These are phyloP conservation scores for Ahaetulla prasina DNA, from an alignment of 2,113 vertebrate genomes.

Conservation along the genomic window DNA sequence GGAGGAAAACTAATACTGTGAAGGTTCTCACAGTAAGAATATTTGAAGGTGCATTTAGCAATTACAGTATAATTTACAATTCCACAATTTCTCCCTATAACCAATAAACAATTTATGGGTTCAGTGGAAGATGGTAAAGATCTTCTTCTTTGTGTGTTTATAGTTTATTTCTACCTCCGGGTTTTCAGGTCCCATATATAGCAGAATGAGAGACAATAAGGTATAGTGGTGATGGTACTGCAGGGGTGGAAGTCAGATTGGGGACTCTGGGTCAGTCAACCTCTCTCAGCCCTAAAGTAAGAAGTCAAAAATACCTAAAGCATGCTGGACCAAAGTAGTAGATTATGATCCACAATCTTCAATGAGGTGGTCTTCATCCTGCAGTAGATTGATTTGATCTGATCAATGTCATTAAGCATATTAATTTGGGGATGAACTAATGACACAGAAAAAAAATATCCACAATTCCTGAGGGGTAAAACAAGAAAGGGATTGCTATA, in stretches of 20 bases:
- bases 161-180: not conserved
- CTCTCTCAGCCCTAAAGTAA: too few relatives aligned
- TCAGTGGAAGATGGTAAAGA: not conserved
- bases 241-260: not conserved
- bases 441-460: not conserved
- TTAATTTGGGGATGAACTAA: not conserved
- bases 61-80: not conserved
- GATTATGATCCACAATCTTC: not conserved
- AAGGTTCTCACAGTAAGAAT: not conserved
- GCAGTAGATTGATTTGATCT: not conserved
- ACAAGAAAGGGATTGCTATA: not conserved
- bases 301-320: too few relatives aligned
- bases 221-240: not conserved
- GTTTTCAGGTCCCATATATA: not conserved
- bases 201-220: not conserved
- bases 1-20: not conserved
- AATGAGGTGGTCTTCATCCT: not conserved
- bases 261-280: too few relatives aligned
- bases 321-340: not conserved
- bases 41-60: not conserved
- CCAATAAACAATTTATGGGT: not conserved
- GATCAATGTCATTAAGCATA: not conserved
- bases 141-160: conserved; percentile 6
- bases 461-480: not conserved
- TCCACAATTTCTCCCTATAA: not conserved